Evolutionary conservation across 2,113 vertebrate species (phyloP).

Genomic region (Tragelaphus strepsiceros): DNA sequence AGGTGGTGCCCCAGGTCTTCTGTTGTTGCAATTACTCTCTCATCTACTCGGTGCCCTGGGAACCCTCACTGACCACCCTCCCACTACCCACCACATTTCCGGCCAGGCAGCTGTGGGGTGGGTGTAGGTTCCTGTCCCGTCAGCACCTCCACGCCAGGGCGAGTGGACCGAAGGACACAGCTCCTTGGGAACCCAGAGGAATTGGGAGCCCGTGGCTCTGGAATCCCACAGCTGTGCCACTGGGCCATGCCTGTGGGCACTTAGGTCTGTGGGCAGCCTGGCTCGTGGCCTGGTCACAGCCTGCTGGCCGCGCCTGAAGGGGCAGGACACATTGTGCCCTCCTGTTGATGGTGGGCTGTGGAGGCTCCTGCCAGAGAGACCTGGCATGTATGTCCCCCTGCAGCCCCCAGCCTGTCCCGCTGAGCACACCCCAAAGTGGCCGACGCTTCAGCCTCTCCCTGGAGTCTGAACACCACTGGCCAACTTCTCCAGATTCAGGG

Average conservation of each 20-base stretch:
- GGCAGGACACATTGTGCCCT: not conserved
- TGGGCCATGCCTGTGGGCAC: not conserved
- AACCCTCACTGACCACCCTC: not conserved
- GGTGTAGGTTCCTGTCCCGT: fast-evolving
- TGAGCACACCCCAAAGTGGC: not conserved
- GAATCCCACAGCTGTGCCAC: not conserved
- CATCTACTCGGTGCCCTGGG: fast-evolving
- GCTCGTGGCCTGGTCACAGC: not conserved
- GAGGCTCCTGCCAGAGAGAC: not conserved
- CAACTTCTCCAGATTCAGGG: constrained; percentile 9
- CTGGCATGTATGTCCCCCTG: too few relatives aligned
- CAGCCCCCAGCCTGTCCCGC: not conserved
- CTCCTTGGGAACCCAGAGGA: not conserved
- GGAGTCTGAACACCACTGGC: not conserved
- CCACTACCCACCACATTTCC: not conserved
- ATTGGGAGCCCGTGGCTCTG: fast-evolving
- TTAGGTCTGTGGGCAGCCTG: not conserved
- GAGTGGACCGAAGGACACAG: fast-evolving
- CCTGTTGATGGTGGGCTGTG: not conserved
- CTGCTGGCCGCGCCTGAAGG: fast-evolving
- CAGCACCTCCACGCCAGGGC: not conserved
- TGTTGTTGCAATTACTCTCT: not conserved
- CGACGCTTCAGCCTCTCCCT: not conserved
- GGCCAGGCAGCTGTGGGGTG: not conserved
- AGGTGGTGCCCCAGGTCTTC: too few relatives aligned